Conservation (phyloP, 2,113 vertebrate species). For the Stegostoma tigrinum region DNA sequence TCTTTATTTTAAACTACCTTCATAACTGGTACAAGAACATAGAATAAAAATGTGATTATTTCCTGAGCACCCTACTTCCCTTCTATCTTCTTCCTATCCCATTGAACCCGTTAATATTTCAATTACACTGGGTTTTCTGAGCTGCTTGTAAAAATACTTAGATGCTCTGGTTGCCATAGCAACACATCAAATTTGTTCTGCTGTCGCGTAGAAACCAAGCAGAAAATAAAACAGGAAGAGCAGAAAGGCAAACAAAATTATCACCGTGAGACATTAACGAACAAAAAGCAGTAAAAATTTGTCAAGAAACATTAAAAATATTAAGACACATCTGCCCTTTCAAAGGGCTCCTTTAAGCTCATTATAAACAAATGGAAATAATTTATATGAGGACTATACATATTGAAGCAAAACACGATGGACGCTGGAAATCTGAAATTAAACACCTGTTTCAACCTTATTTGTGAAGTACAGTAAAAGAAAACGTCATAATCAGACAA, state of each 20-base stretch:
- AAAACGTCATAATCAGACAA: too few species aligned
- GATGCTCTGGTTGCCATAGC: background rate
- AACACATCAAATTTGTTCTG: background rate
- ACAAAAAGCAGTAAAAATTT: background rate
- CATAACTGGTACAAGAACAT: background rate
- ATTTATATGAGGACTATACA: background rate
- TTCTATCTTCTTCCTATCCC: background rate
- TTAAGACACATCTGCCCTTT: background rate
- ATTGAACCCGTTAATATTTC: background rate
- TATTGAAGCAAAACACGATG: background rate
- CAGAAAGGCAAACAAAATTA: background rate
- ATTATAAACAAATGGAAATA: background rate
- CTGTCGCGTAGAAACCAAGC: background rate
- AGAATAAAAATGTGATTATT: background rate
- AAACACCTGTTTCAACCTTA: background rate
- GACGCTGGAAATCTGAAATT: background rate
- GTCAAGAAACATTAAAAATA: background rate
- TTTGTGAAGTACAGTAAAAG: background rate
- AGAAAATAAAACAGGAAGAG: background rate
- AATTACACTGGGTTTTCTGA: background rate
- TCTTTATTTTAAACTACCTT: background rate
- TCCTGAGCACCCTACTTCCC: background rate
- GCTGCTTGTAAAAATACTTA: background rate
- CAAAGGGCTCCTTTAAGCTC: background rate
- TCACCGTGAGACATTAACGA: background rate